Conservation (phyloP, 92 coral and sea anemone species). For the Chrysogorgia sp. region DNA sequence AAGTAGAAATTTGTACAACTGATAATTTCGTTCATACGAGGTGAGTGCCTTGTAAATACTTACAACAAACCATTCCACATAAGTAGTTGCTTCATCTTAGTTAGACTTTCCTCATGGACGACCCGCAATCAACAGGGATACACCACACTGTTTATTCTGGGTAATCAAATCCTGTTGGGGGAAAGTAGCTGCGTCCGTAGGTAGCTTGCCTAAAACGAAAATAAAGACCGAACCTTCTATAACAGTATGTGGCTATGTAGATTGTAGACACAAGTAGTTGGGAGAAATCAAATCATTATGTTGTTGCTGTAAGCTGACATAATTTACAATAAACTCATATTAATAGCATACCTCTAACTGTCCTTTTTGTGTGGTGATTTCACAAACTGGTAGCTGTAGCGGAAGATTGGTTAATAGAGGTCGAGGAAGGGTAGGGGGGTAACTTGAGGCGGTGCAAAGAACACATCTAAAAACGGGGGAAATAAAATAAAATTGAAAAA, state of each 20-base stretch:
- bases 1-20: not conserved
- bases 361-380: conserved; percentile 91
- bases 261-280: too few relatives aligned
- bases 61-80: conserved; percentile 96
- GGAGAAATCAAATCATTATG: not conserved
- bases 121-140: conserved; percentile 50
- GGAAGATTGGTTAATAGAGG: conserved; percentile 85
- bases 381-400: conserved; percentile 89
- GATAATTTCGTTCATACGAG: not conserved
- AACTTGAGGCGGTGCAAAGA: conserved; percentile 83
- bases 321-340: not conserved
- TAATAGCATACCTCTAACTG: conserved; percentile 72
- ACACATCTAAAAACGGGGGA: conserved; percentile 79
- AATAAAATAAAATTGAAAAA: not conserved
- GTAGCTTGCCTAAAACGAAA: conserved; percentile 67
- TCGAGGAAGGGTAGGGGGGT: conserved; percentile 94
- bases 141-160: conserved; percentile 57
- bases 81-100: conserved; percentile 72
- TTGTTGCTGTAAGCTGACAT: not conserved
- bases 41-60: too few relatives aligned
- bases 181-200: conserved; percentile 67
- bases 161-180: conserved; percentile 57
- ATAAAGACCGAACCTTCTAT: too few relatives aligned
- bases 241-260: too few relatives aligned
- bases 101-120: conserved; percentile 66